Evolutionary conservation across 1,140 invertebrate species (phyloP).

Genomic region (Bombus fervidus): DNA sequence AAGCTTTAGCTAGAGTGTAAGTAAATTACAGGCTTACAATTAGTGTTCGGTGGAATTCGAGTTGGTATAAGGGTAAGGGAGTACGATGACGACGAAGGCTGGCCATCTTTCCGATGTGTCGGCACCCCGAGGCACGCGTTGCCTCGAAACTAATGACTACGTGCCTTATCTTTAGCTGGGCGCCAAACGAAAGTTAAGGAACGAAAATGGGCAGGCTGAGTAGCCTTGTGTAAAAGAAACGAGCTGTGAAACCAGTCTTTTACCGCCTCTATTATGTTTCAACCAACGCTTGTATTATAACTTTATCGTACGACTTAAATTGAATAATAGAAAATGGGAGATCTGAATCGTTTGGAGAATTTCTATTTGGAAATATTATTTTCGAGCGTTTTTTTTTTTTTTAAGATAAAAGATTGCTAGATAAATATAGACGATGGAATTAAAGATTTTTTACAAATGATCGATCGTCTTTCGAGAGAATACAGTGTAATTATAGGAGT

Average conservation of each 20-base stretch:
- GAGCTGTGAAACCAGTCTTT: too few relatives aligned
- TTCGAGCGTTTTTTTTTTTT: too few relatives aligned
- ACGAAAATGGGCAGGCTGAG: not conserved
- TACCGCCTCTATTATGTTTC: not conserved
- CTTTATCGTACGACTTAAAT: too few relatives aligned
- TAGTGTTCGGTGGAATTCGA: constrained; percentile 53
- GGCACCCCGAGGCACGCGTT: constrained; percentile 35
- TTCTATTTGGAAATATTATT: too few relatives aligned
- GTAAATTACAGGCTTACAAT: constrained; percentile 48
- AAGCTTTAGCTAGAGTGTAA: not conserved
- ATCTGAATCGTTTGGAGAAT: too few relatives aligned
- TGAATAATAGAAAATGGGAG: too few relatives aligned
- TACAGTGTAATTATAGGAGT: too few relatives aligned
- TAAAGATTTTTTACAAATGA: too few relatives aligned
- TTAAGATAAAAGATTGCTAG: too few relatives aligned
- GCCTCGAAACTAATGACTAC: constrained; percentile 56
- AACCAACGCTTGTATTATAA: not conserved
- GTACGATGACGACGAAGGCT: not conserved
- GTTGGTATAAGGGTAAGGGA: not conserved
- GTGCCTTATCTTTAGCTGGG: constrained; percentile 46
- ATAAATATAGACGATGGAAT: too few relatives aligned
- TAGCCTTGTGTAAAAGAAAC: not conserved
- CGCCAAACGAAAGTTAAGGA: not conserved
- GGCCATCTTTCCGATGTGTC: constrained; percentile 18
- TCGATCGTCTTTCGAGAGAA: too few relatives aligned